Evolutionary conservation across 1,140 invertebrate genomes (phyloP), one percentile per base, ranked within the genome.

Genomic region (Pseudomyrmex sp.): DNA sequence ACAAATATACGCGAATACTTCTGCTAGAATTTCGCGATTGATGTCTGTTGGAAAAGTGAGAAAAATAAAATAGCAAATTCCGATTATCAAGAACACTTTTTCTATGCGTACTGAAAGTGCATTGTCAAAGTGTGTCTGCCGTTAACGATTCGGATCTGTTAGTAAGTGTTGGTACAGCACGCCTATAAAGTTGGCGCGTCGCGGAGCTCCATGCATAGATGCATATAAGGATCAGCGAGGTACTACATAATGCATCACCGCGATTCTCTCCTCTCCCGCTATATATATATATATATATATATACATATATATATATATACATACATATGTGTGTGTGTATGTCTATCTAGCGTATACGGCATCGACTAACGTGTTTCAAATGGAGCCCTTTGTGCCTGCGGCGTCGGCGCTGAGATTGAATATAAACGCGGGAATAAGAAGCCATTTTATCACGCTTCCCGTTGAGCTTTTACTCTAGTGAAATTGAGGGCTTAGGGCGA

Each of bases 381-480:
- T 93, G 91, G 90, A 91, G 88, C 90, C 90, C 88, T 93, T 92
- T 92, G 92, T 91, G 91, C 89, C 72, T 89, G 84, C 80, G 84
- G 69, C 88, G 86, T 86, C 86, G 88, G 75, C 83, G 50, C 15
- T 85, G 88, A 92, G 88, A 94, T 94, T 94, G 93, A 94, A 94
- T 93, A 93, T 93, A 94, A 94, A 94, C 92, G 93, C 91, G 92
- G 93, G 92, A 94, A 93, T 94, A 93, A 94, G 92, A 92, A 94
- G 92, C 91, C 90, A 91, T 93, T 94, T 93, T 93, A 94, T 93
- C 90, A 93, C 91, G 90, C 89, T 91, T 89, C 84, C 72, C 89
- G 87, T 90, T 89, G 89, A 90, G 91, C 91, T 93, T 93, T 92
- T 91, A 91, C 91, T 92, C 90, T 89, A 93, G 90, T 92, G 91